Conservation (phyloP, 1,140 invertebrate species). For the Olivierus martensii region DNA sequence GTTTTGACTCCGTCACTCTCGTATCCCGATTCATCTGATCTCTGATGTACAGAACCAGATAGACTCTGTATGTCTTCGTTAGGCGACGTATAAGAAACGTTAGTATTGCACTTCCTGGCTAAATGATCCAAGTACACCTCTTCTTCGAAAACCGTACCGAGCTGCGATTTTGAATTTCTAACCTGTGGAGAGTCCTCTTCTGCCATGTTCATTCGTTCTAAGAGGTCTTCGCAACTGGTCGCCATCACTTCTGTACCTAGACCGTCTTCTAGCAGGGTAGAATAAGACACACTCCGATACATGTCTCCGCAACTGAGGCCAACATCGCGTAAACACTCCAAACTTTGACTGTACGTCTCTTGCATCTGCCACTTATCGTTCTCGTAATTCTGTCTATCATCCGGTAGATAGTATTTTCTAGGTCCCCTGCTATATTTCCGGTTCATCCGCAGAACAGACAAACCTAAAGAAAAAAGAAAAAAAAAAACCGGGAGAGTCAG, state of each 20-base stretch:
- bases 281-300: constrained; percentile 14
- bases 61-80: constrained; percentile 11
- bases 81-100: background rate
- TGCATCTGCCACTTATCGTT: constrained; percentile 5
- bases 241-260: constrained; percentile 3
- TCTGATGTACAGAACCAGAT: constrained; percentile 13
- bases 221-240: constrained; percentile 9
- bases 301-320: constrained; percentile 2
- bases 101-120: constrained; percentile 3
- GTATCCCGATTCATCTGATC: constrained; percentile 67
- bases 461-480: constrained; percentile 9
- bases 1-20: constrained; percentile 53
- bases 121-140: constrained; percentile 9
- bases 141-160: constrained; percentile 16
- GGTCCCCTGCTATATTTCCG: constrained; percentile 11
- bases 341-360: background rate
- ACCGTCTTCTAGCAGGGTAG: constrained; percentile 9
- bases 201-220: background rate
- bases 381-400: background rate
- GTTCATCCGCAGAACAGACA: constrained; percentile 13
- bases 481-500: background rate
- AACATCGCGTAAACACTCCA: constrained; percentile 3
- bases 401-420: constrained; percentile 7
- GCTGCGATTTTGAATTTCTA: constrained; percentile 2
- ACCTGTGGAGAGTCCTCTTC: background rate